phyloP scores from a whole-genome alignment of 2,888 invertebrate species.

The Drosophila gaucha region DNA sequence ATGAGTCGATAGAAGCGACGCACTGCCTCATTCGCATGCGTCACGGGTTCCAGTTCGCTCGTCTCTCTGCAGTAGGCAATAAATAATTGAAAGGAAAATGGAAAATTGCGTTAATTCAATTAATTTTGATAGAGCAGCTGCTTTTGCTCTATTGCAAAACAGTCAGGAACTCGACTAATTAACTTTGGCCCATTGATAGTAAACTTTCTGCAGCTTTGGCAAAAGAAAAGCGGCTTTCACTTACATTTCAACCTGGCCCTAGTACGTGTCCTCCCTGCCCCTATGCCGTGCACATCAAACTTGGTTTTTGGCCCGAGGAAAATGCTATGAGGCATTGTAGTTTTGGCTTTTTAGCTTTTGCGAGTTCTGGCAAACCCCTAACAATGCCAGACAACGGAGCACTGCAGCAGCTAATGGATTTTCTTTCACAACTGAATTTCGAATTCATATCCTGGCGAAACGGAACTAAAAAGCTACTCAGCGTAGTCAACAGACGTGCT shows the following conservation, averaged over 20 bases:
- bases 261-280: conserved; percentile 10
- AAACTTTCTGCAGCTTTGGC: conserved; percentile 45
- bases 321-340: conserved; percentile 20
- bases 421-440: conserved; percentile 1
- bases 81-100: conserved; percentile 12
- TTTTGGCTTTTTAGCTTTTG: conserved; percentile 19
- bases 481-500: conserved; percentile 8
- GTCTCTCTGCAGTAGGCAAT: conserved; percentile 87
- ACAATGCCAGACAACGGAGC: not conserved
- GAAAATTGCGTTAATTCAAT: conserved; percentile 38
- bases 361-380: conserved; percentile 4
- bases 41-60: conserved; percentile 89
- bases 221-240: conserved; percentile 23
- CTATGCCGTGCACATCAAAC: not conserved
- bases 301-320: not conserved
- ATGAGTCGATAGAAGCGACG: conserved; percentile 91
- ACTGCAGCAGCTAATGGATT: conserved; percentile 35
- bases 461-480: conserved; percentile 2
- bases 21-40: conserved; percentile 88
- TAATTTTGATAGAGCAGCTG: conserved; percentile 29
- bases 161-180: conserved; percentile 60
- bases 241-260: conserved; percentile 3
- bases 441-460: not conserved
- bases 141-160: conserved; percentile 5
- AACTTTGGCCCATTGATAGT: conserved; percentile 50